Evolutionary conservation across 2,797 vertebrate species (phyloP).

Genomic region (Sardinella longiceps): DNA sequence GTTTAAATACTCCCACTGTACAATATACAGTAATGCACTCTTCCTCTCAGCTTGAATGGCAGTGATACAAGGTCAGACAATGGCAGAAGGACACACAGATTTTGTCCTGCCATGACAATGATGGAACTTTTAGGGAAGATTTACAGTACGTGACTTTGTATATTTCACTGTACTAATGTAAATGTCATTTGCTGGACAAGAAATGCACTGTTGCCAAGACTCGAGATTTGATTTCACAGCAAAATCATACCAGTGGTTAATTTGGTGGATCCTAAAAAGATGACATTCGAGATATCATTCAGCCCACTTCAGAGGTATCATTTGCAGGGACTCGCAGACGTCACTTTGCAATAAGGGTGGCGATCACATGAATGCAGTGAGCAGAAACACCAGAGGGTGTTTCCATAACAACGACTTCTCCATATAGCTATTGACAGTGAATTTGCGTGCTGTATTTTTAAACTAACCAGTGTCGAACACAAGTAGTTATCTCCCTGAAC

Average conservation of each 20-base stretch:
- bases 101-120: neutral
- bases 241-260: neutral
- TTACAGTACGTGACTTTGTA: neutral
- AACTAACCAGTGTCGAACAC: slow-evolving; percentile 1
- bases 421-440: slow-evolving; percentile 16
- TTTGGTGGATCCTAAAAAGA: neutral
- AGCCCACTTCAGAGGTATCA: neutral
- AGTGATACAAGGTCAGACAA: neutral
- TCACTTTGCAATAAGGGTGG: neutral
- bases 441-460: slow-evolving; percentile 3
- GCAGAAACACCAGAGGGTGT: slow-evolving; percentile 23
- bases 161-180: neutral
- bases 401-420: slow-evolving; percentile 20
- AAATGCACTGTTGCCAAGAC: neutral
- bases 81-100: neutral
- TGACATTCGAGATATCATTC: neutral
- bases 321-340: neutral
- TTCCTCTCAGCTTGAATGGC: neutral
- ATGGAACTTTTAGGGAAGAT: neutral
- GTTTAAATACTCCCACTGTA: slow-evolving; percentile 15
- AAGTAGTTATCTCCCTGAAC: neutral
- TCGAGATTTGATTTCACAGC: neutral
- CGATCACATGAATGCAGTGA: neutral
- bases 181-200: neutral
- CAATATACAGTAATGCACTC: too few relatives aligned